A percentile compares a stretch with the other conserved stretches of the same genome.
phyloP scores from a whole-genome alignment of 2,888 invertebrate species.

The Euspilapteryx auroguttella region DNA sequence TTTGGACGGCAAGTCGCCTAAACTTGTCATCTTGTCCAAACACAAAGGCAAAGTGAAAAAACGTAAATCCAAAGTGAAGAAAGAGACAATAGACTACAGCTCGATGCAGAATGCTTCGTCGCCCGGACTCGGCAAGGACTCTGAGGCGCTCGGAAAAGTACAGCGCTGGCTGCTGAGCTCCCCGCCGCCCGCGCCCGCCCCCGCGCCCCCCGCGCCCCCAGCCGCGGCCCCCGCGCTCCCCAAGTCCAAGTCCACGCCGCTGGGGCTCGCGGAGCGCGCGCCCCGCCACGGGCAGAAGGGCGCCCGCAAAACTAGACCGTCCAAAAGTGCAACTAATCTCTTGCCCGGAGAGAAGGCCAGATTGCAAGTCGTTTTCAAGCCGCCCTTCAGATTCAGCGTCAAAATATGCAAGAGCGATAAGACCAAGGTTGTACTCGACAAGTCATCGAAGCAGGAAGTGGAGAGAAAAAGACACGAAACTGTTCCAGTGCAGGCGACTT shows the following conservation, averaged over 20 bases:
- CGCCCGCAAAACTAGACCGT: constrained; percentile 55
- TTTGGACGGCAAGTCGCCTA: constrained; percentile 58
- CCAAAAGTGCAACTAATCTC: constrained; percentile 73
- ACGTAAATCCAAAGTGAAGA: constrained; percentile 62
- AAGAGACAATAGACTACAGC: constrained; percentile 81
- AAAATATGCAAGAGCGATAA: constrained; percentile 75
- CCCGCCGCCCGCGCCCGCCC: constrained; percentile 62
- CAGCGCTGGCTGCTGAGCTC: constrained; percentile 83
- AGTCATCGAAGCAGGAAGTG: constrained; percentile 50
- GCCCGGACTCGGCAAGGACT: constrained; percentile 58
- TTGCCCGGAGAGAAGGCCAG: constrained; percentile 70
- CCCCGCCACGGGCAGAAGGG: constrained; percentile 51
- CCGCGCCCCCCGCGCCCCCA: constrained; percentile 79
- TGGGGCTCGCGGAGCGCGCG: constrained; percentile 64
- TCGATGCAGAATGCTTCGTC: constrained; percentile 63
- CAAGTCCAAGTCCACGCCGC: constrained; percentile 84
- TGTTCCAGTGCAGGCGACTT: constrained; percentile 13
- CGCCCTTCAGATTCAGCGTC: constrained; percentile 84
- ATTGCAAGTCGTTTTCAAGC: constrained; percentile 84
- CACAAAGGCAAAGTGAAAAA: constrained; percentile 50
- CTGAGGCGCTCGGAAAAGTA: constrained; percentile 71
- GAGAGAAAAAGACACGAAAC: constrained; percentile 35
- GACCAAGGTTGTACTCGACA: constrained; percentile 63
- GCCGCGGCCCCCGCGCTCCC: constrained; percentile 63
- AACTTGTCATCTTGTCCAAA: constrained; percentile 52